These are phyloP conservation scores for Cherax quadricarinatus DNA, from an alignment of 1,140 invertebrate species.

Conservation along the genomic window DNA sequence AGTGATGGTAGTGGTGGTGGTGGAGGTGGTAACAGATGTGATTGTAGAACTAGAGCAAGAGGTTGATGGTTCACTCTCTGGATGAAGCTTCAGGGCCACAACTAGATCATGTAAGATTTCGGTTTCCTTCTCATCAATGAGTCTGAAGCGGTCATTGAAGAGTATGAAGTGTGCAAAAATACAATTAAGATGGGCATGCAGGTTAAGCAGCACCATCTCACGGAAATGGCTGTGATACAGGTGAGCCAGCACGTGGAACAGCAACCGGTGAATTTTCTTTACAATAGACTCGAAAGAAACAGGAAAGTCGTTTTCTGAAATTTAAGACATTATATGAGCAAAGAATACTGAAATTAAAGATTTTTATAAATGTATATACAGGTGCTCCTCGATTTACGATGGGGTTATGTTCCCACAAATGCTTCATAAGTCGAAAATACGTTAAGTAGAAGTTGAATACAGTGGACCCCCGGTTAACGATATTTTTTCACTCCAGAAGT, in stretches of 20 bases:
- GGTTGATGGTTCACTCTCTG: constrained; percentile 66
- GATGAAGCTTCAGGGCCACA: constrained; percentile 76
- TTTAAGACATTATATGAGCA: constrained; percentile 64
- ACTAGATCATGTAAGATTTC: constrained; percentile 89
- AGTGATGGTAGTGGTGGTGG: neutral
- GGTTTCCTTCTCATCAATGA: constrained; percentile 96
- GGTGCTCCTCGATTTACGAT: no score
- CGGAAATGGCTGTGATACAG: constrained; percentile 98
- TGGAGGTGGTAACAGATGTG: constrained; percentile 26
- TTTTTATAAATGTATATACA: no score
- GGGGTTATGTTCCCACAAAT: no score
- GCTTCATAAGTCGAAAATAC: no score
- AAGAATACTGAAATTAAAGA: neutral
- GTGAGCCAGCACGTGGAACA: constrained; percentile 98
- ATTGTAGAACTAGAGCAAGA: constrained; percentile 36
- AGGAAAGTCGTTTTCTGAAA: constrained; percentile 95
- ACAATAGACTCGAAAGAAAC: constrained; percentile 95
- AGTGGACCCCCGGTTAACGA: no score
- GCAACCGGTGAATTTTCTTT: constrained; percentile 95
- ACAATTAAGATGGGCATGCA: constrained; percentile 89
- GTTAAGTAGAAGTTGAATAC: no score
- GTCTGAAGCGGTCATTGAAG: constrained; percentile 89
- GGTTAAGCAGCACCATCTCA: constrained; percentile 92
- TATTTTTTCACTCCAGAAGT: no score
- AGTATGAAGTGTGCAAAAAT: constrained; percentile 96